These are phyloP conservation scores for Aricia artaxerxes DNA, from an alignment of 2,888 invertebrate genomes.

Conservation along the genomic window DNA sequence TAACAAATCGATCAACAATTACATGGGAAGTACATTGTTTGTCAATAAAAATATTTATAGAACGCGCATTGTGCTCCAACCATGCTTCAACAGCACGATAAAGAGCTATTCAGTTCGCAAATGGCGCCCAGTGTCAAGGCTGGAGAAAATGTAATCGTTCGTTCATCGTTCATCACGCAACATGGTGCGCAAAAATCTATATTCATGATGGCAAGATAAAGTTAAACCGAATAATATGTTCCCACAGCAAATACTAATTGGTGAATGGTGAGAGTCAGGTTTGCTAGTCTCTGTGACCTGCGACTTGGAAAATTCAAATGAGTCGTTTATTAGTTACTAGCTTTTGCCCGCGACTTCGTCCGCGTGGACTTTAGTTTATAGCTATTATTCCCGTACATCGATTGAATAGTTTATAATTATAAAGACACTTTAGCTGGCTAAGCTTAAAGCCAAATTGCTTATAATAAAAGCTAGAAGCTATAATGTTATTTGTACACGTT, in stretches of 20 bases:
- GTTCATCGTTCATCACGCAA: not conserved
- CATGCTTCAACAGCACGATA: slow-evolving; percentile 1
- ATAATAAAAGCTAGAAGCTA: not conserved
- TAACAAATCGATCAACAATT: slow-evolving; percentile 7
- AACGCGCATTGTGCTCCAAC: slow-evolving; percentile 11
- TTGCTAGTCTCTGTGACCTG: too few species aligned
- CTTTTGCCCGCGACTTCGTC: too few species aligned
- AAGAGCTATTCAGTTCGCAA: slow-evolving; percentile 8
- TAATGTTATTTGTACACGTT: not conserved
- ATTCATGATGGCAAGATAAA: not conserved
- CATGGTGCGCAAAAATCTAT: not conserved
- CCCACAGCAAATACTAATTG: too few species aligned
- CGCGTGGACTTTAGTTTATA: too few species aligned
- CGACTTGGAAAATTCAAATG: too few species aligned
- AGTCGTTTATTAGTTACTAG: too few species aligned
- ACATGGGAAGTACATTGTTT: slow-evolving; percentile 25
- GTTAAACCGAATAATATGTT: too few species aligned
- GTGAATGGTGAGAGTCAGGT: too few species aligned
- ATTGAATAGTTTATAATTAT: too few species aligned
- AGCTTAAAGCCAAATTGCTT: not conserved
- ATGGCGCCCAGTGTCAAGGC: slow-evolving; percentile 18
- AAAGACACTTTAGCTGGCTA: not conserved
- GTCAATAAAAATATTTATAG: slow-evolving; percentile 29
- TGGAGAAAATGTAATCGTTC: slow-evolving; percentile 14
- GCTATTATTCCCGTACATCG: too few species aligned